Percentiles rank a stretch among this genome's conserved stretches.
phyloP scores from a whole-genome alignment of 2,888 invertebrate genomes.

The Amphimallon solstitiale region DNA sequence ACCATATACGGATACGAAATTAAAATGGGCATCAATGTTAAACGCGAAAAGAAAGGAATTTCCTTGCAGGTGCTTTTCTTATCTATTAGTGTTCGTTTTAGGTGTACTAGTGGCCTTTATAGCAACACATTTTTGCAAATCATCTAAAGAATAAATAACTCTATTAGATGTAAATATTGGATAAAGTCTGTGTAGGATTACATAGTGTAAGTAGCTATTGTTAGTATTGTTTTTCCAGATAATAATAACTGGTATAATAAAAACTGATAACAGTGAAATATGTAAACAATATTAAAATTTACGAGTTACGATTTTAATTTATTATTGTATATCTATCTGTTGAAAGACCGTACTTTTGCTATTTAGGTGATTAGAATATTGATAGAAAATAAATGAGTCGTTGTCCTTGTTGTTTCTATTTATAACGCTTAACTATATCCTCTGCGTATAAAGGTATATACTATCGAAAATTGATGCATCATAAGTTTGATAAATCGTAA shows the following conservation, averaged over 20 bases:
- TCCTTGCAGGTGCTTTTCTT: conserved; percentile 12
- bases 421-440: no score
- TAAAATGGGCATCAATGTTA: not conserved
- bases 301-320: no score
- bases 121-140: not conserved
- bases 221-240: not conserved
- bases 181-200: not conserved
- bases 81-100: conserved; percentile 45
- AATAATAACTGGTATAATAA: not conserved
- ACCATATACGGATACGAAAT: conserved; percentile 68
- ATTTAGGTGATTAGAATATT: no score
- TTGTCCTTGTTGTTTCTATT: no score
- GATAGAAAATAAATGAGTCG: no score
- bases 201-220: not conserved
- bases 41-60: conserved; percentile 11
- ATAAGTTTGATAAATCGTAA: no score
- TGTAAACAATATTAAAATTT: no score
- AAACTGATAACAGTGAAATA: no score
- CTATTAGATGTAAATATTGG: not conserved
- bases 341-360: no score
- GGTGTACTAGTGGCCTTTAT: conserved; percentile 39
- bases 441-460: no score
- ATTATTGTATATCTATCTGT: no score
- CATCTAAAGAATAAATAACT: not conserved
- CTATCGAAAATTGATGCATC: no score